Percentiles rank a stretch among this genome's conserved stretches.
These are phyloP conservation scores for Drosophila histrio DNA, from an alignment of 2,888 invertebrate species.

Conservation along the genomic window DNA sequence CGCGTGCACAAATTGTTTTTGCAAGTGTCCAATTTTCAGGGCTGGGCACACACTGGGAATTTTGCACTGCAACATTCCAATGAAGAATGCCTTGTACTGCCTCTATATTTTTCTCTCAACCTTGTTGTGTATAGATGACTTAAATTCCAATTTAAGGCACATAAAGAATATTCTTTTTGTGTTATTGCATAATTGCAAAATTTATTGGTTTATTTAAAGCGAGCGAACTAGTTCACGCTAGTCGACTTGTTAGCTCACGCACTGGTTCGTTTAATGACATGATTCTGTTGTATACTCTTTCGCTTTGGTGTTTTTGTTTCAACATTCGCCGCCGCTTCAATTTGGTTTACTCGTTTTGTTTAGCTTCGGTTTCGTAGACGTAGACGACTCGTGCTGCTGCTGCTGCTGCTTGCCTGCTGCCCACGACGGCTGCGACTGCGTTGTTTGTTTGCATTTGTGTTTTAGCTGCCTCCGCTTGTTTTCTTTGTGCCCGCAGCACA, in stretches of 20 bases:
- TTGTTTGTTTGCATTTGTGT: conserved; percentile 74
- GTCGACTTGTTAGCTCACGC: conserved; percentile 5
- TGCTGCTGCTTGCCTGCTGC: conserved; percentile 24
- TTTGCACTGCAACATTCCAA: background rate
- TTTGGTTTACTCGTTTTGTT: conserved; percentile 63
- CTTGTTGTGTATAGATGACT: background rate
- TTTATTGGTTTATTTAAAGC: background rate
- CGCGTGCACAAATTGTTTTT: conserved; percentile 62
- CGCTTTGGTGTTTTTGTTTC: conserved; percentile 56
- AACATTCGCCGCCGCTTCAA: conserved; percentile 63
- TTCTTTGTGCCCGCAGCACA: conserved; percentile 57
- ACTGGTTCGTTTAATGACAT: conserved; percentile 27
- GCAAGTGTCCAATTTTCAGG: conserved; percentile 59
- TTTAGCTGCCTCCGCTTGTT: conserved; percentile 67
- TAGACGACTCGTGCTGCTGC: conserved; percentile 45
- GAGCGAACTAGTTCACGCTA: conserved; percentile 29
- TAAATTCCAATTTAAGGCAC: background rate
- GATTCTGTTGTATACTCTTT: conserved; percentile 32
- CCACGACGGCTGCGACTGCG: conserved; percentile 56
- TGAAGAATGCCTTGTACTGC: background rate
- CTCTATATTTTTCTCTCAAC: background rate
- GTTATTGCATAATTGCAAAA: background rate
- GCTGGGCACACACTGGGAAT: conserved; percentile 35
- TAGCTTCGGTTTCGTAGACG: conserved; percentile 54
- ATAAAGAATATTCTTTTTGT: background rate